phyloP scores from a whole-genome alignment of 37 sponge, comb jelly and placozoan genomes.

The Axinella damicornis region DNA sequence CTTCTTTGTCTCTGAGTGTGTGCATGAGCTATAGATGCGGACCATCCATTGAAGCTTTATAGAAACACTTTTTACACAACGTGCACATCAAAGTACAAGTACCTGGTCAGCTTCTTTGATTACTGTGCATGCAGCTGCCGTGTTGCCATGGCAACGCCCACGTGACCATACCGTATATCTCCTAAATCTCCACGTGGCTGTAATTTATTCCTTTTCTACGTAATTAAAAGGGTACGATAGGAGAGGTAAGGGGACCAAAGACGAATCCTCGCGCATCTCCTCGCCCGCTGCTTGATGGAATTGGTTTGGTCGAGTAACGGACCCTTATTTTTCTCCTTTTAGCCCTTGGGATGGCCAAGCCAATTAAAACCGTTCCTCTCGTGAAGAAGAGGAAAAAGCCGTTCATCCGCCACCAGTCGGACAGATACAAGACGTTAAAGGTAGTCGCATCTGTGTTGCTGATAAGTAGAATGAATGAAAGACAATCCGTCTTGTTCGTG shows the following conservation, averaged over 20 bases:
- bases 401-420: constrained; percentile 96
- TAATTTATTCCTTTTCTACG: background rate
- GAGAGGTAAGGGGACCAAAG: background rate
- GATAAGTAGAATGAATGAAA: no score
- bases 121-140: no score
- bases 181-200: background rate
- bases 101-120: no score
- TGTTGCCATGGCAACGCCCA: no score
- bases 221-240: background rate
- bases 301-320: background rate
- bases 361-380: constrained; percentile 63
- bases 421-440: constrained; percentile 89
- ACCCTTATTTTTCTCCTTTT: background rate
- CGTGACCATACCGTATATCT: background rate
- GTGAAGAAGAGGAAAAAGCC: constrained; percentile 94
- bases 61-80: no score
- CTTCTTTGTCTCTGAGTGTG: no score
- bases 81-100: no score
- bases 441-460: no score
- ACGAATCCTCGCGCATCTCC: background rate
- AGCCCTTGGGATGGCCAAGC: constrained; percentile 59
- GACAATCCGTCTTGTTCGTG: no score
- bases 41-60: no score
- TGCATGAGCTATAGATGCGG: no score
- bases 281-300: background rate